Base-by-base conservation (phyloP, 2,113 vertebrate genomes). In the Erythrolamprus reginae region DNA sequence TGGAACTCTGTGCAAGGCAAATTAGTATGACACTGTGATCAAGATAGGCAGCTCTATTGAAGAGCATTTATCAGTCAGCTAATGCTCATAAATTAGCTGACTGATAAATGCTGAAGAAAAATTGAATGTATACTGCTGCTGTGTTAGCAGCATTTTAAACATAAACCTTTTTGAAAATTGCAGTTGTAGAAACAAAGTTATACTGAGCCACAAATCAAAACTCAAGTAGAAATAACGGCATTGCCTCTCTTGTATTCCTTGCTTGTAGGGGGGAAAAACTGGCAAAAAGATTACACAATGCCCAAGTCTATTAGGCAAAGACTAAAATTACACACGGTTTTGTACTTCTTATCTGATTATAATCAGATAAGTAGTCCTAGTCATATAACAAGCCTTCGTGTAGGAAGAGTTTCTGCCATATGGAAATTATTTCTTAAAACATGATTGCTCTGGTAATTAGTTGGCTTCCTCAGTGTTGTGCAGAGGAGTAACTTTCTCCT, bases 81-180 rank as follows among this genome's bases (percentile, higher is more conserved):
- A 91, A 92, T 50, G 42, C 42, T 84, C 26, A 86, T 17, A 82
- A 92, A 89, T n/a, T n/a, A n/a, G n/a, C n/a, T n/a, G n/a, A n/a
- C n/a, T n/a, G n/a, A n/a, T n/a, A n/a, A n/a, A n/a, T n/a, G 53
- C 23, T 93, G 77, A 88, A 93, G 86, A 53, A 84, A 24, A 38
- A 8, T 89, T 52, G 9, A 77, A n/a, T 84, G 51, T 89, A 84
- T 91, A 17, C 86, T 47, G 33, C 56, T 23, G 87, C 65, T 84
- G 91, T 87, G 55, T 86, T 55, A 42, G 33, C 17, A 42, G 33
- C 21, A 19, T 38, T 82, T 89, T 82, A 91, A 93, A 50, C 89
- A 92, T 86, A 48, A 77, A 10, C 47, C 38, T 89, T 83, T 56
- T 17, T 84, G 52, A 52, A 38, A 50, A 53, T 21, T 3, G 47